Evolutionary conservation across 1,140 invertebrate species (phyloP).

Genomic region (Phymastichus coffea): DNA sequence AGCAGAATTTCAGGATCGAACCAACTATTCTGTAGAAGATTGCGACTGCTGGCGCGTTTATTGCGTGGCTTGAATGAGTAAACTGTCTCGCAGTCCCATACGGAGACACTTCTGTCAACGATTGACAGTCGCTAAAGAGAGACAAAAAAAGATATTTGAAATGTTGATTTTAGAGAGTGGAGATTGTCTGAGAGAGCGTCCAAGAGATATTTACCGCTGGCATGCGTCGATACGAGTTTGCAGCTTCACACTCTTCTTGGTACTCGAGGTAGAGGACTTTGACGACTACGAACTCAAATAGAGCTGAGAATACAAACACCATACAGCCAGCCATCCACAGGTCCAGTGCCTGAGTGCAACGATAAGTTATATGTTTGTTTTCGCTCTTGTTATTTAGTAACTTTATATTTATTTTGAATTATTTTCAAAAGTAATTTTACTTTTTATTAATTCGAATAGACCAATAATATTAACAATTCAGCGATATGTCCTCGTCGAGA

Average conservation of each 20-base stretch:
- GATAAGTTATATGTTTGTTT: not conserved
- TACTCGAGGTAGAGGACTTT: conserved; percentile 75
- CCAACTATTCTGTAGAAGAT: conserved; percentile 46
- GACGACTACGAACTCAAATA: conserved; percentile 83
- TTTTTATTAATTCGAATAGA: no score
- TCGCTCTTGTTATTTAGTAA: no score
- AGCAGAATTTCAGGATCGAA: conserved; percentile 42
- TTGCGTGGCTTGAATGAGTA: conserved; percentile 34
- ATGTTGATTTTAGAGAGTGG: no score
- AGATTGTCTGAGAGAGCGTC: not conserved
- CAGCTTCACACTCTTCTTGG: conserved; percentile 57
- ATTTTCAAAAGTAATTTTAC: no score
- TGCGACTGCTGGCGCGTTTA: conserved; percentile 40
- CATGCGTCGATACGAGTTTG: conserved; percentile 56
- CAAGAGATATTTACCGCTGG: conserved; percentile 63
- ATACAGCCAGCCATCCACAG: conserved; percentile 87
- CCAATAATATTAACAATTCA: no score
- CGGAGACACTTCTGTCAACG: conserved; percentile 63
- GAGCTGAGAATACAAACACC: conserved; percentile 80
- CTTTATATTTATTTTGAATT: no score
- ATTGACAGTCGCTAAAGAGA: conserved; percentile 60
- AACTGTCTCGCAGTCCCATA: conserved; percentile 59
- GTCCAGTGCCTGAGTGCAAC: conserved; percentile 67
- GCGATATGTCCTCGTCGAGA: no score
- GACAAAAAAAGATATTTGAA: not conserved